A percentile compares a stretch with the other conserved stretches of the same genome.
phyloP scores from a whole-genome alignment of 2,888 invertebrate genomes.

The Cotesia congregata region DNA sequence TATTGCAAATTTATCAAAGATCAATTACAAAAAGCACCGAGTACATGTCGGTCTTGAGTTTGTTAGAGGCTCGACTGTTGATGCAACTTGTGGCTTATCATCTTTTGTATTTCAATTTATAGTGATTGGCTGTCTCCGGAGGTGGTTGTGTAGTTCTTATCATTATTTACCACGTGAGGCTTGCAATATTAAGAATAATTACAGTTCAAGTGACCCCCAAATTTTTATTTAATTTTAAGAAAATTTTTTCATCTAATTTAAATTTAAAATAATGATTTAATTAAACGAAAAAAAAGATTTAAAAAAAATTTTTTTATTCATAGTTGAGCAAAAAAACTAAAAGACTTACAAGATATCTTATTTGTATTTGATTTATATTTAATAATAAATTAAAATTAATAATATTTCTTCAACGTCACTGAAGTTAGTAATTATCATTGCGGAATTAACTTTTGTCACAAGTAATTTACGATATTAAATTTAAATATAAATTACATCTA shows the following conservation, averaged over 20 bases:
- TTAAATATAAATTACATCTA: neutral
- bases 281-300: neutral
- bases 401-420: neutral
- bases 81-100: constrained; percentile 33
- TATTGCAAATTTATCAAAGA: neutral
- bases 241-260: neutral
- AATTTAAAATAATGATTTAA: neutral
- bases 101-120: constrained; percentile 56
- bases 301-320: neutral
- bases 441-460: neutral
- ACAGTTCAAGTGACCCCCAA: neutral
- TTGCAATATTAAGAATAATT: neutral
- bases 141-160: constrained; percentile 30
- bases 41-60: constrained; percentile 34
- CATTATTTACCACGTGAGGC: constrained; percentile 11
- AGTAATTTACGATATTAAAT: neutral
- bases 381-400: neutral
- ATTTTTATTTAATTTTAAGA: neutral
- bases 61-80: constrained; percentile 32
- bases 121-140: constrained; percentile 47
- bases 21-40: neutral
- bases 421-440: neutral
- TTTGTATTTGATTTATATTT: neutral
- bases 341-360: neutral
- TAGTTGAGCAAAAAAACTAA: neutral